Base-by-base conservation (phyloP, 2,888 invertebrate genomes). In the Drosophila nr. perissopoda region DNA sequence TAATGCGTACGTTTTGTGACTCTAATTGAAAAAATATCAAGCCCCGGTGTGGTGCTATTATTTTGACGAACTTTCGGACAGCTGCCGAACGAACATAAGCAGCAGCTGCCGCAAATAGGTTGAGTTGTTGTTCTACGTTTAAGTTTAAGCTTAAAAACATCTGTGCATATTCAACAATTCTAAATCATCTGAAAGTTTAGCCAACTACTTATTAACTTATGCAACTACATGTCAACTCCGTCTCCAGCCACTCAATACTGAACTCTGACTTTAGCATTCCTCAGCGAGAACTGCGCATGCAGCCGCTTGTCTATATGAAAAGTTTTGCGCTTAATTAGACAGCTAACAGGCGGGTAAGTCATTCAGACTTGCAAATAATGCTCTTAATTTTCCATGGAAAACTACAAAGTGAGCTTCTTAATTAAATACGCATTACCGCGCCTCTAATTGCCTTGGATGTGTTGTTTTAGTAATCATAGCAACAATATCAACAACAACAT, bases 341-440 rank as follows among this genome's bases (percentile, higher is more conserved):
- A 88, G 75, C 58, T 63, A 70, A 81, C 81, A 66, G 69, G 63
- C 60, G 71, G 74, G 67, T 53, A 51, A 63, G 83, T 82, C 65
- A 79, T 66, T 67, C 67, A 74, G 74, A 76, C 38, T 57, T 66
- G 52, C 71, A 40, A 84, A 82, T 76, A 88, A 80, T 85, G 74
- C 80, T 70, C 74, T 74, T 74, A 74, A 85, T 89, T 85, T 88
- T 77, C 78, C 74, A 88, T 85, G 83, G 77, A 63, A 85, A 85
- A 85, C 85, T 88, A 79, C 90, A 75, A 85, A 88, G 74, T 80
- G 85, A 85, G 88, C 85, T 85, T 85, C 88, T 90, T 88, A 85
- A 85, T 90, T 90, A 85, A 90, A 88, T 90, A 88, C 85, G 89
- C 90, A 85, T 85, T 85, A 76, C 89, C 86, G 86, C 86, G 78